These are phyloP conservation scores for Kryptopterus vitreolus DNA, from an alignment of 2,797 vertebrate genomes.

Conservation along the genomic window DNA sequence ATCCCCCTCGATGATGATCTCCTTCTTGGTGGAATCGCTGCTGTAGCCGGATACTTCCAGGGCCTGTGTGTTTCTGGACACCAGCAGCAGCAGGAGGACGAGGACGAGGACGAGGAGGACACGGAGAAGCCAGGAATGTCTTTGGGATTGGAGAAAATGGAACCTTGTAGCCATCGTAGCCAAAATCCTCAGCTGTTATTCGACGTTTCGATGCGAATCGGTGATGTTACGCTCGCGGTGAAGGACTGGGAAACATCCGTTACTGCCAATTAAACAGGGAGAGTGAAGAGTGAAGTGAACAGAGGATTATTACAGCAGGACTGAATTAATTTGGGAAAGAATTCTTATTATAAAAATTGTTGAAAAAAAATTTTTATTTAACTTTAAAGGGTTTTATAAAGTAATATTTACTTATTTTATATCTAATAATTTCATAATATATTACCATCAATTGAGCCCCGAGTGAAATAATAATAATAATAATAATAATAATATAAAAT, in stretches of 20 bases:
- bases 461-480: too few relatives aligned
- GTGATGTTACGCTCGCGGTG: slow-evolving; percentile 61
- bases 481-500: too few relatives aligned
- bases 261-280: slow-evolving; percentile 75
- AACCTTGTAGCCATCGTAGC: slow-evolving; percentile 70
- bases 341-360: too few relatives aligned
- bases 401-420: too few relatives aligned
- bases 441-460: too few relatives aligned
- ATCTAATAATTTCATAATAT: too few relatives aligned
- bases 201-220: slow-evolving; percentile 48
- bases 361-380: too few relatives aligned
- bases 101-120: slow-evolving; percentile 50
- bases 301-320: neutral
- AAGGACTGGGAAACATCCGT: slow-evolving; percentile 66
- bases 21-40: slow-evolving; percentile 81
- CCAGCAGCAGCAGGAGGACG: slow-evolving; percentile 73
- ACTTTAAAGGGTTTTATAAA: too few relatives aligned
- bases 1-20: slow-evolving; percentile 90
- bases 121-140: slow-evolving; percentile 62
- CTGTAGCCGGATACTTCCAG: slow-evolving; percentile 70
- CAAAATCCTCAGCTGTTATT: slow-evolving; percentile 42
- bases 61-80: slow-evolving; percentile 66
- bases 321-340: too few relatives aligned
- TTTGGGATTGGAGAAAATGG: slow-evolving; percentile 58
- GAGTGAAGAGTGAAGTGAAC: slow-evolving; percentile 62